These are phyloP conservation scores for Thalassarche chlororhynchos DNA, from an alignment of 2,113 vertebrate species.

Conservation along the genomic window DNA sequence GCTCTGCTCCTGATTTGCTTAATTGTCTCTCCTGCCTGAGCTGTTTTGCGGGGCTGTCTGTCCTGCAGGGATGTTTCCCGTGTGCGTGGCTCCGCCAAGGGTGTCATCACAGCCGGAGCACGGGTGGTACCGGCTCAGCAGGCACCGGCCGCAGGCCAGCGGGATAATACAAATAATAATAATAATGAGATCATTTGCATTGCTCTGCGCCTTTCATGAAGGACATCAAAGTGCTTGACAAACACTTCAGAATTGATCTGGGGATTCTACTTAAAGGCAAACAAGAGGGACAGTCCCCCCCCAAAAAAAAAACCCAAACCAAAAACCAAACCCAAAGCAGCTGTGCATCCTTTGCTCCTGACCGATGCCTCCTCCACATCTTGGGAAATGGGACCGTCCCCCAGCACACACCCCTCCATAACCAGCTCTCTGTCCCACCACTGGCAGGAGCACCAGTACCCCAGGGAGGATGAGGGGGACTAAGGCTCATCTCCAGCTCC, in stretches of 20 bases:
- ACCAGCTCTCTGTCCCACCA: background rate
- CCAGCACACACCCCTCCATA: background rate
- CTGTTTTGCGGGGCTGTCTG: background rate
- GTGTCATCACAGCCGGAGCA: background rate
- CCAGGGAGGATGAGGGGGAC: background rate
- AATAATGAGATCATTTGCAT: background rate
- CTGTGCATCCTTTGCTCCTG: background rate
- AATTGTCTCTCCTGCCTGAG: background rate
- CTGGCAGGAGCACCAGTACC: background rate
- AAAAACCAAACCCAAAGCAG: background rate
- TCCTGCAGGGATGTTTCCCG: rapidly evolving
- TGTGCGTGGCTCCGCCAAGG: rapidly evolving
- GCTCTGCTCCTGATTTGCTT: background rate
- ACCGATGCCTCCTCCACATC: background rate
- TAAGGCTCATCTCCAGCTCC: background rate
- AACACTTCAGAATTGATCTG: background rate
- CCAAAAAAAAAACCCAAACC: background rate
- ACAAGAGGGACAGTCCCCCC: background rate
- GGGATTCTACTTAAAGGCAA: background rate
- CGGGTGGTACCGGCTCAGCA: rapidly evolving
- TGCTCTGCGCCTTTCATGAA: background rate
- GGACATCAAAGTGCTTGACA: background rate
- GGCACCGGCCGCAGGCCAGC: rapidly evolving
- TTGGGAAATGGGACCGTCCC: background rate
- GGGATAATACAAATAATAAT: background rate